Percentiles rank a stretch among this genome's conserved stretches.
Evolutionary conservation across 2,888 invertebrate species (phyloP).

Genomic region (Euclidia mi): DNA sequence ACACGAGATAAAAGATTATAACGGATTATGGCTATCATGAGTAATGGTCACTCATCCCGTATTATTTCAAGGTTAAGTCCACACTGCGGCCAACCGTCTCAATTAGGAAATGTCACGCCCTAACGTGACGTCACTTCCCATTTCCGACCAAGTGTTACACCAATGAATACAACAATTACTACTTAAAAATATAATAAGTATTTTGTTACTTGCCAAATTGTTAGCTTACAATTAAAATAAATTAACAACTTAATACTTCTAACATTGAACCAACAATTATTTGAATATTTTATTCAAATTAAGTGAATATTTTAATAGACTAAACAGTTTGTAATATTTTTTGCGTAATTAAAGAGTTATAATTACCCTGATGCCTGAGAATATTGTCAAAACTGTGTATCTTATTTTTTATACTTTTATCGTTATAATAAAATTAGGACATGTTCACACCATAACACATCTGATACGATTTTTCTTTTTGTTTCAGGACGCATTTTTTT

Average conservation of each 20-base stretch:
- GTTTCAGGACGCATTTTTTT: constrained; percentile 99
- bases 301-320: constrained; percentile 14
- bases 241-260: constrained; percentile 5
- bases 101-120: constrained; percentile 55
- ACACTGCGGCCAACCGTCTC: constrained; percentile 37
- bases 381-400: constrained; percentile 21
- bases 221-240: constrained; percentile 1
- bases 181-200: constrained; percentile 4
- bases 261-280: constrained; percentile 9
- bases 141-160: constrained; percentile 18
- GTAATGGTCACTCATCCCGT: constrained; percentile 41
- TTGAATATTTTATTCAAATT: constrained; percentile 21
- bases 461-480: constrained; percentile 65
- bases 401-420: constrained; percentile 15
- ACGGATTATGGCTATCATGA: constrained; percentile 24
- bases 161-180: constrained; percentile 10
- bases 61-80: constrained; percentile 44
- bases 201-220: background rate
- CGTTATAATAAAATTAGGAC: constrained; percentile 14
- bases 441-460: constrained; percentile 15
- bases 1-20: background rate
- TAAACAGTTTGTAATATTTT: constrained; percentile 11
- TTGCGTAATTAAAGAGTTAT: constrained; percentile 21
- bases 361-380: constrained; percentile 28
- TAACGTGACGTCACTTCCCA: constrained; percentile 46